A percentile compares a stretch with the other conserved stretches of the same genome.
Evolutionary conservation across 2,113 vertebrate genomes (phyloP).

Genomic region (Anthoscopus minutus): DNA sequence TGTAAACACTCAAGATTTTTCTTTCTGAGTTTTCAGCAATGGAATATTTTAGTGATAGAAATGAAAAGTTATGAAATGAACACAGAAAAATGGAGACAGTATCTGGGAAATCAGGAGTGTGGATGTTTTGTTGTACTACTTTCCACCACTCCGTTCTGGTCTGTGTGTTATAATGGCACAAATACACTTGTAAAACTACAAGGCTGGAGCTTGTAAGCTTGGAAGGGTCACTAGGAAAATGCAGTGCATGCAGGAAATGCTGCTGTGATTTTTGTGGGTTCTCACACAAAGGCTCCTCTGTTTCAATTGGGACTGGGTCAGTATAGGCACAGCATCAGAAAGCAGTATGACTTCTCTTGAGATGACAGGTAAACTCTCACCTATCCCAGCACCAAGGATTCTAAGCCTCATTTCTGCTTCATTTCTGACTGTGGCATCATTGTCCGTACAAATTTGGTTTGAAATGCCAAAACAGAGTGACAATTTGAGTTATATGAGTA

Average conservation of each 20-base stretch:
- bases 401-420: background rate
- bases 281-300: background rate
- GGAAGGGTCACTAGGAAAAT: background rate
- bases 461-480: background rate
- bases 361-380: background rate
- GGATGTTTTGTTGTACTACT: background rate
- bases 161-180: background rate
- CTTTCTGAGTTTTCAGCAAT: background rate
- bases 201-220: background rate
- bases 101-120: background rate
- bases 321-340: fast-evolving
- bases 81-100: background rate
- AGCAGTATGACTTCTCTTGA: background rate
- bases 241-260: background rate
- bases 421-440: background rate
- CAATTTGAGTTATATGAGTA: background rate
- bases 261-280: background rate
- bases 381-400: background rate
- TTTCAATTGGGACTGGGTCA: background rate
- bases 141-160: background rate
- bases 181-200: background rate
- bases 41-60: background rate
- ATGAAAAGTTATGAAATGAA: background rate
- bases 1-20: background rate
- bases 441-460: background rate